Conservation (phyloP, 2,888 invertebrate species). For the Notodonta ziczac region DNA sequence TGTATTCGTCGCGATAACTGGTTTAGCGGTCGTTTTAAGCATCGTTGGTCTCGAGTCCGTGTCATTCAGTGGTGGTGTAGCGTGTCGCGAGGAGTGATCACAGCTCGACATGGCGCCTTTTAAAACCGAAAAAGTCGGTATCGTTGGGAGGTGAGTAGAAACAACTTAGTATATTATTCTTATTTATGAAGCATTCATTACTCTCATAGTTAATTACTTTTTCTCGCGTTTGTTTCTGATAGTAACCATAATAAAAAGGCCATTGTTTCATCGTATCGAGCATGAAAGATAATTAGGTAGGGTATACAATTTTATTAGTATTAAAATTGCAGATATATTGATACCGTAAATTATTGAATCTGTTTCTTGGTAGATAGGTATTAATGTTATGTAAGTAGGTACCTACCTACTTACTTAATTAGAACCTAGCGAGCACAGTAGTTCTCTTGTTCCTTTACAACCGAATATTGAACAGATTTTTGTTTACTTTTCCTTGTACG, state of each 20-base stretch:
- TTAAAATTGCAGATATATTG: neutral
- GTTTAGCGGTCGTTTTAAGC: conserved; percentile 47
- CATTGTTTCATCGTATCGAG: neutral
- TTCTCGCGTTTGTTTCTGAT: neutral
- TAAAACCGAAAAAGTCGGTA: conserved; percentile 88
- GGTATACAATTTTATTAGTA: too few species aligned
- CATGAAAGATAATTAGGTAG: neutral
- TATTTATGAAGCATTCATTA: neutral
- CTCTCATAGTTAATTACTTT: neutral
- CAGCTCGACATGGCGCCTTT: conserved; percentile 57
- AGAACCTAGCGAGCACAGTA: too few species aligned
- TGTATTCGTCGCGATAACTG: conserved; percentile 46
- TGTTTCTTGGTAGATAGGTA: neutral
- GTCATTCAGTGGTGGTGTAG: conserved; percentile 52
- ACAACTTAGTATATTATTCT: neutral
- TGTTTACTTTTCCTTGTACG: too few species aligned
- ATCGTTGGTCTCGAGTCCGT: conserved; percentile 26
- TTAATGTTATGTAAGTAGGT: too few species aligned
- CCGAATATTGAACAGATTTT: too few species aligned
- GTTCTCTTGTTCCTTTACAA: too few species aligned
- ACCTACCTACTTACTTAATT: too few species aligned
- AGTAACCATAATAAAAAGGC: neutral
- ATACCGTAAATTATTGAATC: neutral
- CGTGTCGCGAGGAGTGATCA: conserved; percentile 35
- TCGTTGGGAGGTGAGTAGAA: conserved; percentile 88